Conservation (phyloP, 2,113 vertebrate genomes). For the Salminus brasiliensis region DNA sequence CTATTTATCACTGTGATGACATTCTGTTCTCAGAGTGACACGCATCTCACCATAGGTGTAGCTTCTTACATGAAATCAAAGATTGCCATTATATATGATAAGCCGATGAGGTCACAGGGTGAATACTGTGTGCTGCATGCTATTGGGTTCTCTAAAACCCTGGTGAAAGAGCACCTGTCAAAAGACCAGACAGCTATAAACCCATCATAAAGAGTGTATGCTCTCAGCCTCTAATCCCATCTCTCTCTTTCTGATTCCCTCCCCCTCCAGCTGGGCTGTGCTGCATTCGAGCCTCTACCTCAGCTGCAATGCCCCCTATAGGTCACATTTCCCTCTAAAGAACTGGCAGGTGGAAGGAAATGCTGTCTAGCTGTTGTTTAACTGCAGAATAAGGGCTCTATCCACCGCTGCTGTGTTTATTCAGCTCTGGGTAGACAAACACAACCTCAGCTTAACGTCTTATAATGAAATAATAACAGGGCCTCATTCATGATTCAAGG, state of each 20-base stretch:
- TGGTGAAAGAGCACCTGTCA: background rate
- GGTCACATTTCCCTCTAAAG: constrained; percentile 5
- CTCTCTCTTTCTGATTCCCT: background rate
- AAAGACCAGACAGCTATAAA: background rate
- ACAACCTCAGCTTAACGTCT: background rate
- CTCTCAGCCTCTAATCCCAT: background rate
- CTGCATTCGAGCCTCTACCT: constrained; percentile 39
- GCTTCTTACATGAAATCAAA: background rate
- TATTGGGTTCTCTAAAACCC: background rate
- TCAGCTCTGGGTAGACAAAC: background rate
- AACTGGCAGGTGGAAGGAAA: background rate
- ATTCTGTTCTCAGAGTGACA: no score
- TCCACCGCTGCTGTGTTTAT: background rate
- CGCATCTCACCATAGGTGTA: no score
- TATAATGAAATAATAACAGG: background rate
- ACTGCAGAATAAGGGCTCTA: background rate
- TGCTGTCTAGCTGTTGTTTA: no score
- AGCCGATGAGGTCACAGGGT: background rate
- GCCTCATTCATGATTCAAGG: constrained; percentile 1
- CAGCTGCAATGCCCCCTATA: constrained; percentile 35
- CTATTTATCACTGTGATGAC: no score
- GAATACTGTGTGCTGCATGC: background rate
- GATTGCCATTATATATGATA: background rate
- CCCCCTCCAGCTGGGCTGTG: background rate
- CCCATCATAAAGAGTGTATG: background rate